Evolutionary conservation across 2,888 invertebrate species (phyloP).

Genomic region (Malacosoma neustria): DNA sequence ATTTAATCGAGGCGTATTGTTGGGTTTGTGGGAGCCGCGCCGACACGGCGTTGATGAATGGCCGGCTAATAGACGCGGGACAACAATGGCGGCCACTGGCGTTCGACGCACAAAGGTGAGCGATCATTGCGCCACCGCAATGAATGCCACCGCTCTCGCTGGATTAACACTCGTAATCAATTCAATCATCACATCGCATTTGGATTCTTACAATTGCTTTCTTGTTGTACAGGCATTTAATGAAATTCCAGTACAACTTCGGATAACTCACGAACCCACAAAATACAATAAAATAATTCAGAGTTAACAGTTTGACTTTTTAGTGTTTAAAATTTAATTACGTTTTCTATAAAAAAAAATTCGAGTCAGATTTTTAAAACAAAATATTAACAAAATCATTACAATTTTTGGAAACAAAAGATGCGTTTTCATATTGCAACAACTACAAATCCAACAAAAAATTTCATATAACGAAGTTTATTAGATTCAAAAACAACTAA

Average conservation of each 20-base stretch:
- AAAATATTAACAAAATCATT: too few relatives aligned
- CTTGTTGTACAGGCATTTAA: slow-evolving; percentile 2
- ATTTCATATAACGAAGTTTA: too few relatives aligned
- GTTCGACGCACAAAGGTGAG: slow-evolving; percentile 24
- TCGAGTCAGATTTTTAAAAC: too few relatives aligned
- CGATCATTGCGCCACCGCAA: slow-evolving; percentile 15
- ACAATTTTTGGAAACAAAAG: too few relatives aligned
- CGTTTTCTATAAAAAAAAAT: too few relatives aligned
- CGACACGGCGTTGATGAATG: slow-evolving; percentile 39
- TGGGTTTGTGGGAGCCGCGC: slow-evolving; percentile 26
- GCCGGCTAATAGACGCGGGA: slow-evolving; percentile 34
- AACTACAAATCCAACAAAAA: too few relatives aligned
- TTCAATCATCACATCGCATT: not conserved
- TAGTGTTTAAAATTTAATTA: too few relatives aligned
- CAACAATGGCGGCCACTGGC: slow-evolving; percentile 10
- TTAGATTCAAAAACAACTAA: too few relatives aligned
- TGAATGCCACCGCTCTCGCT: slow-evolving; percentile 16
- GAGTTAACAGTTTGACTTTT: too few relatives aligned
- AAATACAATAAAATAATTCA: too few relatives aligned
- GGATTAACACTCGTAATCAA: slow-evolving; percentile 21
- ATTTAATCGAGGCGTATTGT: slow-evolving; percentile 48
- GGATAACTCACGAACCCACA: too few relatives aligned
- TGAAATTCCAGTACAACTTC: not conserved
- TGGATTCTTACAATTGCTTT: slow-evolving; percentile 1
- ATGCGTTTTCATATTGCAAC: too few relatives aligned